Base-by-base conservation (phyloP, 2,888 invertebrate genomes). In the Drosophila longiperda region DNA sequence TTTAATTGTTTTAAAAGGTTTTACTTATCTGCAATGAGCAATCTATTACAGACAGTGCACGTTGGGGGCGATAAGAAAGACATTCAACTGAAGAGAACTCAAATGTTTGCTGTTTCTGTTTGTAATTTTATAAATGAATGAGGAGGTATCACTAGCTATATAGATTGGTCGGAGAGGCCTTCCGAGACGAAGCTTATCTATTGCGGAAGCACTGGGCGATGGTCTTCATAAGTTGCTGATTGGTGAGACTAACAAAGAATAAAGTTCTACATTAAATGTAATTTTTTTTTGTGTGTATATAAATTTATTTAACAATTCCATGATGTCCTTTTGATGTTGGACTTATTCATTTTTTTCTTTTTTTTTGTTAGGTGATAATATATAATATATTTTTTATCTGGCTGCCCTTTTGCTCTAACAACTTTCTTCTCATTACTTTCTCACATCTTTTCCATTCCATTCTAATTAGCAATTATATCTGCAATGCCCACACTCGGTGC, bases 1-100 rank as follows among this genome's bases (percentile, higher is more conserved):
- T 83, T 73, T 65, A 83, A 88, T 70, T 86, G 81, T 54, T 40
- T 52, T 59, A 59, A 53, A 60, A 66, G 75, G 29, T 45, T 60
- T 54, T 38, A 29, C 50, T 70, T 75, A 75, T 76, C 77, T 62
- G 26, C 11, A 26, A 17, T 34, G 61, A 60, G 58, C 34, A 63
- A 42, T 52, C 48, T 64, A 54, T 57, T 68, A n/a, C 57, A 49
- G 20, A 38, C 29, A 73, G 59, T 61, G 36, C 29, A 42, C 32
- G 8, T 52, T 49, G 38, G 26, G 40, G 12, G 34, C 40, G 82
- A 82, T 82, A 87, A 84, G 71, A 54, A 50, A 34, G 9, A 12
- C 38, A 34, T 59, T 54, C 29, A 32, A 40, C 26, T 54, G 38
- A 36, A 65, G 53, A 52, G 45, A 75, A 59, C 64, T 67, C 54